Conservation (phyloP, 2,113 vertebrate species). For the Addax nasomaculatus region DNA sequence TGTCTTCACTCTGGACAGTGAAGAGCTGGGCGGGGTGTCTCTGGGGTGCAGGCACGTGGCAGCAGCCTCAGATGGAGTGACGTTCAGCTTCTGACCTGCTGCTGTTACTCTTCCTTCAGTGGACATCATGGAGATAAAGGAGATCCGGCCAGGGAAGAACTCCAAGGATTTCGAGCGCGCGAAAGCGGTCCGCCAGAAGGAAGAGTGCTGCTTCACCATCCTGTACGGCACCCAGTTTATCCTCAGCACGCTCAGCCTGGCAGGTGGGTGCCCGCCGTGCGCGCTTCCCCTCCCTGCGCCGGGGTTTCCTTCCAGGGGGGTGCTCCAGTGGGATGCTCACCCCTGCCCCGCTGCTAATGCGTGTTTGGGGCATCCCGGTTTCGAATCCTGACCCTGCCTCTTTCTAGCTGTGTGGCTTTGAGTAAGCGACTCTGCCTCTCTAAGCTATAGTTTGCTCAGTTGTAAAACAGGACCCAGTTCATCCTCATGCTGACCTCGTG, state of each 20-base stretch:
- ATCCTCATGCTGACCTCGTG: rapidly evolving
- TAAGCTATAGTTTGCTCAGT: not conserved
- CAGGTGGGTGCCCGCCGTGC: conserved; percentile 79
- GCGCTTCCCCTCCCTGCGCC: rapidly evolving
- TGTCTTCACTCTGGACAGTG: not conserved
- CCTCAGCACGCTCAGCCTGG: conserved; percentile 93
- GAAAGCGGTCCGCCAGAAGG: conserved; percentile 86
- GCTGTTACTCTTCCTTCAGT: conserved; percentile 80
- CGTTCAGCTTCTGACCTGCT: not conserved
- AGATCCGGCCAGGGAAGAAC: conserved; percentile 92
- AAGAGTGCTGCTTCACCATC: conserved; percentile 92
- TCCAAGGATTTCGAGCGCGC: conserved; percentile 96
- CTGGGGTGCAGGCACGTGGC: not conserved
- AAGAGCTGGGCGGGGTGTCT: not conserved
- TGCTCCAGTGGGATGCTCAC: not conserved
- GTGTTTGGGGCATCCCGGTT: rapidly evolving
- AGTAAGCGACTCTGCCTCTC: not conserved
- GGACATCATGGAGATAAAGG: conserved; percentile 95
- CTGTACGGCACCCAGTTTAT: conserved; percentile 95
- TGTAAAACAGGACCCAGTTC: not conserved
- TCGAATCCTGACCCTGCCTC: not conserved
- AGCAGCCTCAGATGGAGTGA: rapidly evolving
- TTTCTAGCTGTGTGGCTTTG: not conserved
- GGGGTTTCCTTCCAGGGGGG: not conserved
- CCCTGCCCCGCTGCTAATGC: rapidly evolving